Base-by-base conservation (phyloP, 2,888 invertebrate genomes). In the Rotaria magnacalcarata region DNA sequence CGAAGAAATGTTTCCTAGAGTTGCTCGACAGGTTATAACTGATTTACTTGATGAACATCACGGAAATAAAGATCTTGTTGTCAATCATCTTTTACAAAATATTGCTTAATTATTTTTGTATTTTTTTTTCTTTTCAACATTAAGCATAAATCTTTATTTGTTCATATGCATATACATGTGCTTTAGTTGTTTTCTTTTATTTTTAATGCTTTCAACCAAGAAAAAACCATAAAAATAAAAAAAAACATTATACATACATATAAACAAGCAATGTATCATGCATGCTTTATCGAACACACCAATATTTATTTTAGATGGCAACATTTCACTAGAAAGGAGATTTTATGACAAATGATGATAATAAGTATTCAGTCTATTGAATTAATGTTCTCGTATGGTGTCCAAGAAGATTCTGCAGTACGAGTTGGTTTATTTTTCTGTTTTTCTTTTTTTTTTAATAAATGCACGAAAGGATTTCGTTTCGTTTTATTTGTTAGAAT, bases 1-100 rank as follows among this genome's bases (percentile, higher is more conserved):
- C 88, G 94, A 94, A 90, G 97, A 97, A 92, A 97, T 97, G 96
- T 97, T 98, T 92, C 97, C 97, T 2, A 94, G 94, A 90, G 94
- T 97, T 90, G 97, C 97, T 90, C 94, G 94, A 88, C 96, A 96
- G 89, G 96, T 96, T 10, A 94, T 97, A 87, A 94, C 94, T 90
- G 95, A 96, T 0, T 95, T 97, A 43, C 93, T 95, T 89, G 96
- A 96, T 90, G 95, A 94, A 8, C 96, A 96, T 90, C 92, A 94
- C 84, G 96, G 96, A 1, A 95, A 96, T 91, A 96, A 96, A 90
- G 96, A 96, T 90, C 93, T 94, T 27, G 95, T 96, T 16, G 95
- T 97, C 89, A 96, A 96, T 92, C 94, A 95, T 0, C 92, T 97
- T 86, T 93, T 97, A 84, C 95, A 95, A 80, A 80, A 67, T 27